phyloP scores from a whole-genome alignment of 1,140 invertebrate species.

The Cherax quadricarinatus region DNA sequence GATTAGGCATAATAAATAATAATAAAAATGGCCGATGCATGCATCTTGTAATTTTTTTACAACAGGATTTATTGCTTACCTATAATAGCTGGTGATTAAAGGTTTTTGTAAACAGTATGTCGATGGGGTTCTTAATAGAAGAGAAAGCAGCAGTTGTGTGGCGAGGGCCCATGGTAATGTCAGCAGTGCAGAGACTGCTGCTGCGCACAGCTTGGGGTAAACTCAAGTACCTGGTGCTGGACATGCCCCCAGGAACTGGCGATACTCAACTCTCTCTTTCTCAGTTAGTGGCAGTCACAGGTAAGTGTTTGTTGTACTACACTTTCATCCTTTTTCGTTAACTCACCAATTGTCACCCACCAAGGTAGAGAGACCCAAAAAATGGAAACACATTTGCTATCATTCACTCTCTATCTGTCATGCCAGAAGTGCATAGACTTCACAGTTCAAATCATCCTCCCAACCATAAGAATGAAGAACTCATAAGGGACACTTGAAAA shows the following conservation, averaged over 20 bases:
- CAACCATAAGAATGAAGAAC: too few species aligned
- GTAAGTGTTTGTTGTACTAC: conserved; percentile 1
- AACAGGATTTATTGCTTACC: too few species aligned
- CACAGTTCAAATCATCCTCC: too few species aligned
- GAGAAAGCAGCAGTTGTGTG: conserved; percentile 89
- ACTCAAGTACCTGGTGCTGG: conserved; percentile 89
- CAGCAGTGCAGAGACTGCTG: conserved; percentile 89
- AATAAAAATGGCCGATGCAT: too few species aligned
- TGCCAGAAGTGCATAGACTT: too few species aligned
- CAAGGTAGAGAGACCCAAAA: too few species aligned
- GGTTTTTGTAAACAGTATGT: conserved; percentile 79
- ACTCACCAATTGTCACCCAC: too few species aligned
- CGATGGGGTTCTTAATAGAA: conserved; percentile 92
- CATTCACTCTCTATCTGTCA: too few species aligned
- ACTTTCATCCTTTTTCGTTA: neutral
- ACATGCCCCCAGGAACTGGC: conserved; percentile 94
- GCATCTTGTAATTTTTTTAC: too few species aligned
- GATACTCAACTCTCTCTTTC: conserved; percentile 92
- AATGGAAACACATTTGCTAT: too few species aligned
- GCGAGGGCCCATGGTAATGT: conserved; percentile 96
- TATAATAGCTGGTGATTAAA: neutral
- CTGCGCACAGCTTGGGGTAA: conserved; percentile 89
- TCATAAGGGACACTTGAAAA: too few species aligned
- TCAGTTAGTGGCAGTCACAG: conserved; percentile 86
- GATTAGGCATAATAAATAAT: too few species aligned